These are phyloP conservation scores for Anoplolepis gracilipes DNA, from an alignment of 1,140 invertebrate genomes.

Conservation along the genomic window DNA sequence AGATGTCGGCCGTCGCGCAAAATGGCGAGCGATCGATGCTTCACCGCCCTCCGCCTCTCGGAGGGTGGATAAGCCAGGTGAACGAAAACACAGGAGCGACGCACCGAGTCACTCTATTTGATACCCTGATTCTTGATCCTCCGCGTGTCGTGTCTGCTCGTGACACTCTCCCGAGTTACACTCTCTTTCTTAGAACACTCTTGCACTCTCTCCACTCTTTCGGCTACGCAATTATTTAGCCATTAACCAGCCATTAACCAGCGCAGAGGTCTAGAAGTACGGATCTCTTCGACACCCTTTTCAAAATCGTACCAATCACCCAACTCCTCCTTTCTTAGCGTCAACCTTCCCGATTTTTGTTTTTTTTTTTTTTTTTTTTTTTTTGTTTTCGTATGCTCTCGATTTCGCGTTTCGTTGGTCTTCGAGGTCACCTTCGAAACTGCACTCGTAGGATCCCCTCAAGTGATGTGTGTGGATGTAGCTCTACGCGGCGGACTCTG, in stretches of 20 bases:
- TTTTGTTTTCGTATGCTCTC: background rate
- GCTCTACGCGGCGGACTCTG: background rate
- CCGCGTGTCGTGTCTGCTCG: background rate
- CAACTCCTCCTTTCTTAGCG: background rate
- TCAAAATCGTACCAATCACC: background rate
- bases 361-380: background rate
- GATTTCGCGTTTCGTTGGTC: background rate
- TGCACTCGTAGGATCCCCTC: constrained; percentile 22
- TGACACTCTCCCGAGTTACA: background rate
- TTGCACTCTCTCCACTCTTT: constrained; percentile 47
- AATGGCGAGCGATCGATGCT: constrained; percentile 84
- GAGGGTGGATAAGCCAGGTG: constrained; percentile 54
- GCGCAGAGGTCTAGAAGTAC: background rate
- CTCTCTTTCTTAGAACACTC: constrained; percentile 5
- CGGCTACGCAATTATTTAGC: background rate
- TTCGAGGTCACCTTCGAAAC: background rate
- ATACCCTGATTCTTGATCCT: background rate
- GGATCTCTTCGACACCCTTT: background rate
- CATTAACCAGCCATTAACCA: background rate
- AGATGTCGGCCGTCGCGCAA: constrained; percentile 77
- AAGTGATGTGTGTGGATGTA: background rate
- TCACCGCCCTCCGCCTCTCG: constrained; percentile 64
- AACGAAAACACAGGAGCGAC: constrained; percentile 62
- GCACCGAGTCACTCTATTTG: constrained; percentile 4
- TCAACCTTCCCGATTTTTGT: background rate